Evolutionary conservation across 2,113 vertebrate genomes (phyloP).

Genomic region (Perca fluviatilis): DNA sequence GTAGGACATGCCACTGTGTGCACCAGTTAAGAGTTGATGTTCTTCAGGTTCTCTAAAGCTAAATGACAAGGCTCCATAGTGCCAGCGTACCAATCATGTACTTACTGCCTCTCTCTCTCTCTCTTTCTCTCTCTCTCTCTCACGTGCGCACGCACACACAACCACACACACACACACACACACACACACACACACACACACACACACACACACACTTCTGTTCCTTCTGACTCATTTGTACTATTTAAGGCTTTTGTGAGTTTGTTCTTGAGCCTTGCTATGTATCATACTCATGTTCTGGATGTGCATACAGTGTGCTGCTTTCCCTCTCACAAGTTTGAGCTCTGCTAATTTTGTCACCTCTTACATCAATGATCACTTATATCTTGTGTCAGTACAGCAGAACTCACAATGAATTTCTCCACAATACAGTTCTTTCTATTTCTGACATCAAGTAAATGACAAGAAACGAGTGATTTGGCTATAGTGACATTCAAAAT

Average conservation of each 20-base stretch:
- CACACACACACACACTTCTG: constrained; percentile 50
- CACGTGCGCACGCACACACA: background rate
- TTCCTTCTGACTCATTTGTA: constrained; percentile 69
- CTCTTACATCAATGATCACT: background rate
- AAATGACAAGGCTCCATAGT: constrained; percentile 12
- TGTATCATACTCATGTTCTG: constrained; percentile 42
- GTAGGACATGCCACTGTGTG: no score
- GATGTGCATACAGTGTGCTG: constrained; percentile 17
- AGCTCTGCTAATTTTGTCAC: background rate
- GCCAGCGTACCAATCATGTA: constrained; percentile 13
- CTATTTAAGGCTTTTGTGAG: constrained; percentile 64
- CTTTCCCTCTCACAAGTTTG: constrained; percentile 2
- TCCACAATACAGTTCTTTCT: background rate
- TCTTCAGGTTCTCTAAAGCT: background rate
- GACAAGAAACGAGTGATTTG: background rate
- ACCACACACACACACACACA: constrained; percentile 9
- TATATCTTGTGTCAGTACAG: background rate
- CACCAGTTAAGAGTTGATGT: background rate
- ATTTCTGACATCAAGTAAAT: background rate
- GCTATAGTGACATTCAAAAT: background rate
- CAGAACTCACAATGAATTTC: background rate
- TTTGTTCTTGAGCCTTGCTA: constrained; percentile 28
- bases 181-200: constrained; percentile 23
- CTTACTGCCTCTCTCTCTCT: background rate
- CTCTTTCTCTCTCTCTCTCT: background rate